These are phyloP conservation scores for Busseola fusca DNA, from an alignment of 2,888 invertebrate genomes.

Conservation along the genomic window DNA sequence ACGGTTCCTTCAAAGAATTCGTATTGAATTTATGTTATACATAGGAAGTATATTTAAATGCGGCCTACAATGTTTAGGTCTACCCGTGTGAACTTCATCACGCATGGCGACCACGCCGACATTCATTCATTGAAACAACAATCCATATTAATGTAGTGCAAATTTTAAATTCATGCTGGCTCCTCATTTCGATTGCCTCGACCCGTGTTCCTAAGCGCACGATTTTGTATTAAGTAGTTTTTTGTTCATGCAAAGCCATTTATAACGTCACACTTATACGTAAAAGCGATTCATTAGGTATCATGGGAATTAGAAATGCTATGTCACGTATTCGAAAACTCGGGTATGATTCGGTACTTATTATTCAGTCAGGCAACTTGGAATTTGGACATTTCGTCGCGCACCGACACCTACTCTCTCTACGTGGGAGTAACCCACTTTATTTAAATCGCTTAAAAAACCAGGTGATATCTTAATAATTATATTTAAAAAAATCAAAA, in stretches of 20 bases:
- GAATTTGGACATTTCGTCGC: constrained; percentile 69
- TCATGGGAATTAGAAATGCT: constrained; percentile 75
- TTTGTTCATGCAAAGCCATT: constrained; percentile 83
- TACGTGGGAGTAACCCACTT: constrained; percentile 71
- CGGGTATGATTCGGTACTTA: constrained; percentile 70
- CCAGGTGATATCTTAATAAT: constrained; percentile 54
- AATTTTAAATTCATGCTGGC: constrained; percentile 88
- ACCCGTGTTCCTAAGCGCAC: constrained; percentile 85
- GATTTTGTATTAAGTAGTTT: constrained; percentile 87
- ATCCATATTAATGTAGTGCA: constrained; percentile 89
- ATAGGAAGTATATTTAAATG: constrained; percentile 89
- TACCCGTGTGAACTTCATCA: constrained; percentile 88
- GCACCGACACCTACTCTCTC: constrained; percentile 59
- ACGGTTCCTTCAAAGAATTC: constrained; percentile 87
- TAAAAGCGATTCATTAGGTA: constrained; percentile 80
- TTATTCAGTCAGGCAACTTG: constrained; percentile 71
- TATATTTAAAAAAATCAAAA: constrained; percentile 52
- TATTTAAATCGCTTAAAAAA: constrained; percentile 56
- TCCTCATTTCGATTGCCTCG: constrained; percentile 84
- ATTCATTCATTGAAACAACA: constrained; percentile 89
- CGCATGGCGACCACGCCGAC: constrained; percentile 86
- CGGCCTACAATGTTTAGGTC: constrained; percentile 86
- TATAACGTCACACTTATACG: constrained; percentile 82
- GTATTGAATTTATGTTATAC: constrained; percentile 86
- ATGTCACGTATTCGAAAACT: constrained; percentile 71